Evolutionary conservation across 2,888 invertebrate genomes (phyloP), one percentile per base, ranked within the genome.

Genomic region (Hydrotaea diabolus): DNA sequence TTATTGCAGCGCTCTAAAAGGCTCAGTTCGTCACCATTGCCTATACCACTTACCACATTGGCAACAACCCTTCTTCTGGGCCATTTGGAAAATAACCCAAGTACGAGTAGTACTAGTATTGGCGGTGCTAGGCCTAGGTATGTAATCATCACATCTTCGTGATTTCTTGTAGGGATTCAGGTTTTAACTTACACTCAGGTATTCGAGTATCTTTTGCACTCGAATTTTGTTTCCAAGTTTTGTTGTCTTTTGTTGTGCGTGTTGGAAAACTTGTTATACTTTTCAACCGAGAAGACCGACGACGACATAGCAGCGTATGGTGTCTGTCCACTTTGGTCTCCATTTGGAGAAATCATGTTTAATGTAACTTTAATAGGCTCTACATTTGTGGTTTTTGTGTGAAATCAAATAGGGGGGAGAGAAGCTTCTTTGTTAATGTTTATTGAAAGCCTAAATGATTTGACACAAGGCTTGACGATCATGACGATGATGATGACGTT

Each of bases 381-480:
- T 46, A 69, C 69, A 69, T 69, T 69, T 75, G 84, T 79, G 76
- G 75, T 81, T 81, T 53, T 84, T 84, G 80, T 77, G 69, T 46
- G 46, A 69, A 69, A 46, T 69, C 21, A 23, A 69, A 69, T 69
- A 46, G 46, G 46, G 83, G 80, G n/a, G n/a, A n/a, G n/a, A n/a
- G n/a, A n/a, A n/a, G 74, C 69, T 69, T 74, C 19, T 74, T 57
- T 74, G 66, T 82, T 82, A 85, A 82, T 82, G 82, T 82, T 82
- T 85, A 85, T 85, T 85, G 77, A 82, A 85, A 85, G 77, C 85
- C 75, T 85, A 85, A 85, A 85, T 82, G 85, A 85, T 85, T 85
- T 85, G 82, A 85, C 82, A 85, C 85, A 85, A 80, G 85, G 72
- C 82, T 82, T 81, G 85, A 75, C 80, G 80, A 83, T n/a, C n/a